Conservation (phyloP, 2,113 vertebrate species). For the Saccopteryx leptura region DNA sequence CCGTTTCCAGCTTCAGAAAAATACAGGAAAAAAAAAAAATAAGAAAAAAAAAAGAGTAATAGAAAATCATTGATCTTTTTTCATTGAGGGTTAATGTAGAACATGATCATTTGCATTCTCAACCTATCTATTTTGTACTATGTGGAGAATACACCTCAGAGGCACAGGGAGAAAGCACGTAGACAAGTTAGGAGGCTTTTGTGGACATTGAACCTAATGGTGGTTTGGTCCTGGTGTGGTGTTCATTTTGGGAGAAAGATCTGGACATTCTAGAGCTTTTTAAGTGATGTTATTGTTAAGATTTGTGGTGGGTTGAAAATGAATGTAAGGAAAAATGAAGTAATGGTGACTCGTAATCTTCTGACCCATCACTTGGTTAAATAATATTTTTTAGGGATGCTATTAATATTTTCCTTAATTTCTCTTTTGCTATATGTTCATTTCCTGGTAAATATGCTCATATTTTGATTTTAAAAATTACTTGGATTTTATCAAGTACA, state of each 20-base stretch:
- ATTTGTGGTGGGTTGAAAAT: too few species aligned
- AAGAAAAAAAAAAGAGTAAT: too few species aligned
- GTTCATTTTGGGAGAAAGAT: too few species aligned
- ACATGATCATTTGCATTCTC: constrained; percentile 26
- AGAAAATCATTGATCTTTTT: background rate
- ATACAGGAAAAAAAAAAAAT: too few species aligned
- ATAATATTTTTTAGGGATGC: background rate
- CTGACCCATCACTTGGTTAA: background rate
- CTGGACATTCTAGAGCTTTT: too few species aligned
- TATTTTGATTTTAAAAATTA: constrained; percentile 36
- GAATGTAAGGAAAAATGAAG: too few species aligned
- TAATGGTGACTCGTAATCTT: background rate
- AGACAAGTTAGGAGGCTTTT: background rate
- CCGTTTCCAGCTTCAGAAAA: too few species aligned
- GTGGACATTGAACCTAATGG: background rate
- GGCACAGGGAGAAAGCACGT: background rate
- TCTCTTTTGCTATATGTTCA: background rate
- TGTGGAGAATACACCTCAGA: background rate
- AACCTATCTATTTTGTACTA: background rate
- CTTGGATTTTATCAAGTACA: too few species aligned
- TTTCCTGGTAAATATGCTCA: background rate
- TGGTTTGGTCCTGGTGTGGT: too few species aligned
- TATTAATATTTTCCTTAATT: constrained; percentile 28
- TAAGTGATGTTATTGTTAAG: too few species aligned
- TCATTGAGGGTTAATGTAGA: background rate